A percentile compares a stretch with the other conserved stretches of the same genome.
phyloP scores from a whole-genome alignment of 2,888 invertebrate genomes.

The Troides oblongomaculatus region DNA sequence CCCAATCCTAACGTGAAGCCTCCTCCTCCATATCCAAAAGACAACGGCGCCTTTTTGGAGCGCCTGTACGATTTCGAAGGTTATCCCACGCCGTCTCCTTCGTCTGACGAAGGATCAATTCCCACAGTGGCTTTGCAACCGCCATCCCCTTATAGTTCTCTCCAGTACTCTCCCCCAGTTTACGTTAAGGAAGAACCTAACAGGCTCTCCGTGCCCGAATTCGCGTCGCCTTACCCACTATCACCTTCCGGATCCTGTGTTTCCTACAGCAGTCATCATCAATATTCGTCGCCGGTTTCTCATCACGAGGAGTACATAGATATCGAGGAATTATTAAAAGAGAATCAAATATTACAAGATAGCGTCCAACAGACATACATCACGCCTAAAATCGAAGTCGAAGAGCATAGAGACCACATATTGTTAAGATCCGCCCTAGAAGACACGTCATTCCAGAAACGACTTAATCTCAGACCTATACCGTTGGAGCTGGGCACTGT shows the following conservation, averaged over 20 bases:
- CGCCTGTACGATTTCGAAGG: conserved; percentile 75
- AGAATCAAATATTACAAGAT: conserved; percentile 77
- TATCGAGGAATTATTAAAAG: conserved; percentile 80
- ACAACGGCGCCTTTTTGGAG: conserved; percentile 62
- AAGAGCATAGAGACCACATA: conserved; percentile 84
- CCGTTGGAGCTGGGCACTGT: conserved; percentile 82
- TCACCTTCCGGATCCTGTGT: conserved; percentile 81
- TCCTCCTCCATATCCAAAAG: conserved; percentile 69
- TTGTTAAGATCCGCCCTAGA: conserved; percentile 88
- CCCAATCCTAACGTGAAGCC: conserved; percentile 70
- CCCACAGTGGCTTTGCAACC: conserved; percentile 80
- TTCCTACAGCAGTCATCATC: conserved; percentile 80
- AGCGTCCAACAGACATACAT: conserved; percentile 64
- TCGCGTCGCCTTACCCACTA: conserved; percentile 74
- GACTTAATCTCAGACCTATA: conserved; percentile 89
- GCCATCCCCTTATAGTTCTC: conserved; percentile 76
- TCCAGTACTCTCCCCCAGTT: conserved; percentile 59
- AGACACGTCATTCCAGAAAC: conserved; percentile 91
- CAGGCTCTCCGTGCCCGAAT: conserved; percentile 73
- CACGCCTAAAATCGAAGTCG: conserved; percentile 79
- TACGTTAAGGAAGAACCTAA: conserved; percentile 79
- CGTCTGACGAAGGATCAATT: conserved; percentile 78
- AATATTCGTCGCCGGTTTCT: conserved; percentile 75
- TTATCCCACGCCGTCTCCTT: conserved; percentile 74
- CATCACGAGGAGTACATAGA: conserved; percentile 82